A percentile compares a stretch with the other conserved stretches of the same genome.
Evolutionary conservation across 2,113 vertebrate genomes (phyloP).

Genomic region (Silurus glanis): DNA sequence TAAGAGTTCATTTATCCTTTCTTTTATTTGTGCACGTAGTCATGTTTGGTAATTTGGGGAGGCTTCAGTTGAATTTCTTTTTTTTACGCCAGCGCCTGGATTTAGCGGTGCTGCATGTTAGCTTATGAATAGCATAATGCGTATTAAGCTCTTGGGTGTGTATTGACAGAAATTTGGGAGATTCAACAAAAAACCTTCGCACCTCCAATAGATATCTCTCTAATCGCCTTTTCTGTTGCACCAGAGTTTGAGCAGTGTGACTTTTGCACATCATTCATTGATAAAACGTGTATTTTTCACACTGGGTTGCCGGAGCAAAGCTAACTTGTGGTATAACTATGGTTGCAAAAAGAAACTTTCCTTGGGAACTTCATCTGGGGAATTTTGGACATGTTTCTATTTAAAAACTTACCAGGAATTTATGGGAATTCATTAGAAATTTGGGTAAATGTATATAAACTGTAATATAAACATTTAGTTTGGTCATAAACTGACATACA

Average conservation of each 20-base stretch:
- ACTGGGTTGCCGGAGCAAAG: neutral
- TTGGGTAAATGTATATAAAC: too few relatives aligned
- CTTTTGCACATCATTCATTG: neutral
- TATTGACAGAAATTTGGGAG: neutral
- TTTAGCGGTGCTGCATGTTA: conserved; percentile 16
- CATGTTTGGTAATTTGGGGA: conserved; percentile 21
- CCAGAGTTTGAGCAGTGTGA: neutral
- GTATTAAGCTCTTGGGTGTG: neutral
- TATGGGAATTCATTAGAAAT: too few relatives aligned
- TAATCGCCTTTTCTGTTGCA: neutral
- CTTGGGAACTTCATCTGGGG: too few relatives aligned
- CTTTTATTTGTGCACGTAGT: conserved; percentile 38
- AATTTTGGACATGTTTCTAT: too few relatives aligned
- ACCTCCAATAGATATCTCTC: neutral
- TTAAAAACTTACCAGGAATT: too few relatives aligned
- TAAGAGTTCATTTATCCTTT: conserved; percentile 39
- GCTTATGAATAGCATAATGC: conserved; percentile 18
- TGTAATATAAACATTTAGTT: too few relatives aligned
- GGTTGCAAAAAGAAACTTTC: too few relatives aligned
- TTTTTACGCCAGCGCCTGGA: conserved; percentile 50
- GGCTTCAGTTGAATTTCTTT: conserved; percentile 48
- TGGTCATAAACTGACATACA: too few relatives aligned
- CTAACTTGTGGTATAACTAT: too few relatives aligned
- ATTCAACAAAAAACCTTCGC: neutral
- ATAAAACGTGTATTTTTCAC: neutral